Evolutionary conservation across 2,113 vertebrate species (phyloP).

Genomic region (Apteryx owenii): DNA sequence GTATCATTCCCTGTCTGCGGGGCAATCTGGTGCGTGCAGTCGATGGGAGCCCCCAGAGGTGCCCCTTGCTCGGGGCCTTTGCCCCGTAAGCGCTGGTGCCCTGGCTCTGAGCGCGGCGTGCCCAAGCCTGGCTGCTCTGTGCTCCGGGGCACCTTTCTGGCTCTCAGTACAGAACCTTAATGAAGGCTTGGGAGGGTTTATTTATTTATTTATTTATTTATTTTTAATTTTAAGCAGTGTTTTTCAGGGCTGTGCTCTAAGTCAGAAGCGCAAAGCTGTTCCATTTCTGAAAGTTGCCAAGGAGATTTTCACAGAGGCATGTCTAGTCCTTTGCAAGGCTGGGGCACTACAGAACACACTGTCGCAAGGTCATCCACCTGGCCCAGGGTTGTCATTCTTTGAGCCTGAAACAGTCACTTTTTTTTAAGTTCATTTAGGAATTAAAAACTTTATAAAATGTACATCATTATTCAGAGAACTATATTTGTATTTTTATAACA

Average conservation of each 20-base stretch:
- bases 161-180: not conserved
- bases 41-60: not conserved
- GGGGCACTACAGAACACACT: accelerated
- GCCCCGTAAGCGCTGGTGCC: accelerated
- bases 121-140: not conserved
- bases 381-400: not conserved
- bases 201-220: too few species aligned
- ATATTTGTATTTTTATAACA: not conserved
- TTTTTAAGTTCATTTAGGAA: not conserved
- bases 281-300: not conserved
- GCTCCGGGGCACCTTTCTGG: not conserved
- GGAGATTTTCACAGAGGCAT: not conserved
- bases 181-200: not conserved
- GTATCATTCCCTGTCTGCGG: accelerated
- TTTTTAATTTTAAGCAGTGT: not conserved
- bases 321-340: not conserved
- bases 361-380: not conserved
- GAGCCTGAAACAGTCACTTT: not conserved
- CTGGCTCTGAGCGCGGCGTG: not conserved
- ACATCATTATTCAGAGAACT: not conserved
- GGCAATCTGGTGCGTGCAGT: not conserved
- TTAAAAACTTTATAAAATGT: not conserved
- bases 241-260: not conserved
- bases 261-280: not conserved
- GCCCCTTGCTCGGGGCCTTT: not conserved